Percentiles rank a stretch among this genome's conserved stretches.
phyloP scores from a whole-genome alignment of 2,113 vertebrate genomes.

The Peromyscus polionotus region DNA sequence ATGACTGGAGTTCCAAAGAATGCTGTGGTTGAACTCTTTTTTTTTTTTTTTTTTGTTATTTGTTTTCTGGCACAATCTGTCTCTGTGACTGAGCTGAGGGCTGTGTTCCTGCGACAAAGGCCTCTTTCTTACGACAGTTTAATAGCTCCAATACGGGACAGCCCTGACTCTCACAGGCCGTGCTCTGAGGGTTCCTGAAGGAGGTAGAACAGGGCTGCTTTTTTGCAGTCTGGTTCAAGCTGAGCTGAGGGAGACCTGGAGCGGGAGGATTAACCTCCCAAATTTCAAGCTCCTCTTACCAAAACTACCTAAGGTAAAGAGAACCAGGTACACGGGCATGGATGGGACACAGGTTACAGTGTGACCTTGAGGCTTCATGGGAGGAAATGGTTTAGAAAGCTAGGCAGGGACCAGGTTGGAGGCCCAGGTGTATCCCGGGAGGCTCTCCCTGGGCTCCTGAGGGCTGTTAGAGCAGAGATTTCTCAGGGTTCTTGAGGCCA shows the following conservation, averaged over 20 bases:
- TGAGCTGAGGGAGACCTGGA: not conserved
- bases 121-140: slow-evolving; percentile 90
- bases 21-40: slow-evolving; percentile 85
- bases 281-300: not conserved
- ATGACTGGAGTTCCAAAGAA: slow-evolving; percentile 90
- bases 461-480: not conserved
- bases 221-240: not conserved
- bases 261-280: no score
- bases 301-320: not conserved
- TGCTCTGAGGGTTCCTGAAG: not conserved
- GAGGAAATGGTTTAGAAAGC: not conserved
- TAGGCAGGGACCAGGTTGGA: rapidly evolving
- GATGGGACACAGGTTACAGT: rapidly evolving
- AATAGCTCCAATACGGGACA: slow-evolving; percentile 79
- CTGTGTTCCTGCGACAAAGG: slow-evolving; percentile 89
- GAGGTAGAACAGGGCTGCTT: not conserved
- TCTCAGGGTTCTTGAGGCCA: rapidly evolving
- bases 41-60: slow-evolving; percentile 83
- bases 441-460: not conserved
- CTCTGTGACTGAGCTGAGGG: slow-evolving; percentile 90
- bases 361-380: rapidly evolving
- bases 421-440: rapidly evolving
- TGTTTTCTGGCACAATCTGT: slow-evolving; percentile 90
- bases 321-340: rapidly evolving
- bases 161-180: not conserved